Evolutionary conservation across 2,888 invertebrate genomes (phyloP), one percentile per base, ranked within the genome.

Genomic region (Eucera pruinosa): DNA sequence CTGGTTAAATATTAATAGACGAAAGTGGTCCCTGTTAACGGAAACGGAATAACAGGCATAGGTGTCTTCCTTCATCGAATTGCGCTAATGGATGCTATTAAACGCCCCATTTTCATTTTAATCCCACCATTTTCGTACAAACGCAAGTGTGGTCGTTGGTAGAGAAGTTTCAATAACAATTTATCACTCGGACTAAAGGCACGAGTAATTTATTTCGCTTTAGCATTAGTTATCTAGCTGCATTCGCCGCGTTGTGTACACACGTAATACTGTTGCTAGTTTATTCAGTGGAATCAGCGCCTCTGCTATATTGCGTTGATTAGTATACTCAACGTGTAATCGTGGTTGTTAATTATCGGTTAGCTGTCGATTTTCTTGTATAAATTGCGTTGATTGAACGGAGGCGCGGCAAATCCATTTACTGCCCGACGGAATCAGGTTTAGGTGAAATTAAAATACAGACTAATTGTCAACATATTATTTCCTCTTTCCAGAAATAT

Each of bases 351-450:
- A 80, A 84, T 84, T 82, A 84, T 70, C 70, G 82, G 78, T 73
- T 71, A 74, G 74, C 74, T 84, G 75, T 77, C 80, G 81, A 77
- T 84, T 84, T 84, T 82, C 70, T 72, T 78, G 80, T 75, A 75
- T 75, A 75, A 75, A 73, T 75, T 73, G 66, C 54, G 66, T 66
- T 75, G 82, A 84, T 84, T 82, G 80, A 69, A 72, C 73, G 76
- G 52, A 70, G 80, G 69, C 60, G 41, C 36, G 55, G 55, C 45
- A 50, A 68, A 65, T 64, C 43, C 62, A 52, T 80, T 82, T 68
- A 62, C 62, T 50, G 39, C 23, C 25, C 2, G 25, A 50, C 43
- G 61, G 54, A 54, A 64, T 48, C 48, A 23, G 54, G 58, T 72
- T 72, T 72, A 57, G 60, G 30, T 20, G 47, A 61, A 48, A 77